Evolutionary conservation across 2,113 vertebrate species (phyloP).

Genomic region (Tyrannus savana): DNA sequence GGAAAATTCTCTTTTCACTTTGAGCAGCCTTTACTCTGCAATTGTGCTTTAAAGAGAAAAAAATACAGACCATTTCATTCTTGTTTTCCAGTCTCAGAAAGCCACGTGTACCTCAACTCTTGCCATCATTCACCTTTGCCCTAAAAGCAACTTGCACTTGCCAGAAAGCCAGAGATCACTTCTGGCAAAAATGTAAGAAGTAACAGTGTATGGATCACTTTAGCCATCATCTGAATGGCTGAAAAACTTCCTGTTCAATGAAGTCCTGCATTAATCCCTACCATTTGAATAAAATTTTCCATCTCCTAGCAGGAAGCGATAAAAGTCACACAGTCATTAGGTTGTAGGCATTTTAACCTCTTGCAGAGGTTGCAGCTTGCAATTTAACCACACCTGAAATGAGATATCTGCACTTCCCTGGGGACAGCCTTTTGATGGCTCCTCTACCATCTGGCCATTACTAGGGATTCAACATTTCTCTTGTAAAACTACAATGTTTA

Average conservation of each 20-base stretch:
- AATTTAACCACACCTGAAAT: conserved; percentile 41
- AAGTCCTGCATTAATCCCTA: conserved; percentile 60
- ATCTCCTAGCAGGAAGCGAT: conserved; percentile 51
- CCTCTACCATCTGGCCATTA: background rate
- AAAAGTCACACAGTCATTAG: conserved; percentile 10
- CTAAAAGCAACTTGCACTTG: background rate
- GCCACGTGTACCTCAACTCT: rapidly evolving
- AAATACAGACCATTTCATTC: background rate
- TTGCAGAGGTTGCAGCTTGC: background rate
- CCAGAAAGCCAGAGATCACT: background rate
- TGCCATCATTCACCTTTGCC: background rate
- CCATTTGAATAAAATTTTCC: conserved; percentile 44
- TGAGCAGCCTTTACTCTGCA: background rate
- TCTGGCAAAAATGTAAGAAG: background rate
- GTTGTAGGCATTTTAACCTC: conserved; percentile 12
- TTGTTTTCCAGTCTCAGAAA: background rate
- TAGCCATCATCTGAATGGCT: background rate
- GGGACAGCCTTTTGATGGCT: background rate
- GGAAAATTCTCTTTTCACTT: background rate
- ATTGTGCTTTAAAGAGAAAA: background rate
- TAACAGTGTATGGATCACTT: background rate
- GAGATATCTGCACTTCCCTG: background rate
- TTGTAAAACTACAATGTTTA: background rate
- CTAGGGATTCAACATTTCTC: background rate
- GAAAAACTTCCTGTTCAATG: conserved; percentile 74